A percentile compares a stretch with the other conserved stretches of the same genome.
Conservation (phyloP, 2,113 vertebrate genomes). For the Hemiscyllium ocellatum region DNA sequence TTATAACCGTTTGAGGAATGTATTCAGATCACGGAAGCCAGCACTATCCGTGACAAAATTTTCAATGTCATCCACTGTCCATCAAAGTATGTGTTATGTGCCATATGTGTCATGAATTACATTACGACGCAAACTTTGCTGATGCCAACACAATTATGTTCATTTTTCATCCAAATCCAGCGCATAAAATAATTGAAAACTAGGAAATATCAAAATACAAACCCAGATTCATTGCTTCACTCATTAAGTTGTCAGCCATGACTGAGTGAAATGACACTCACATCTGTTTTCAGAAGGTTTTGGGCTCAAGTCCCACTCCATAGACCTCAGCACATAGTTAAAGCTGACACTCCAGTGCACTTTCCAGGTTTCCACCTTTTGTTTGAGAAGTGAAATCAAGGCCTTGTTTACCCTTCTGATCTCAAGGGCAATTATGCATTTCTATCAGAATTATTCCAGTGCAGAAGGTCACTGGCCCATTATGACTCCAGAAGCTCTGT, state of each 20-base stretch:
- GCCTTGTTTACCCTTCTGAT: too few species aligned
- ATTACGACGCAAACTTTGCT: background rate
- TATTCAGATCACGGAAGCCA: background rate
- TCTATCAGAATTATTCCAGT: too few species aligned
- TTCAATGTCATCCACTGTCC: too few species aligned
- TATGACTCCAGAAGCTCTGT: too few species aligned
- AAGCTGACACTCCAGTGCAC: background rate
- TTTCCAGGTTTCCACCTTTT: background rate
- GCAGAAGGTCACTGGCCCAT: too few species aligned
- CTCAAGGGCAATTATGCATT: too few species aligned
- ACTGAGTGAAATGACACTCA: background rate
- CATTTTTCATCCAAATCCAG: background rate
- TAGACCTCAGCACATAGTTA: background rate
- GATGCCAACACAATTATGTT: too few species aligned
- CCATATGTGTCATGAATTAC: background rate
- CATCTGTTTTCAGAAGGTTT: background rate
- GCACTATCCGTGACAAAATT: too few species aligned
- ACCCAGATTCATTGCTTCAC: background rate
- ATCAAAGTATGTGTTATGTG: background rate
- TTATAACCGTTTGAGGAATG: background rate
- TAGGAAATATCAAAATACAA: background rate
- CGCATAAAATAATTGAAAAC: background rate
- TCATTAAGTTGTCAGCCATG: background rate
- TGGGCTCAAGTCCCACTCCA: background rate
- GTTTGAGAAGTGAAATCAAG: too few species aligned